Percentiles rank a stretch among this genome's conserved stretches.
Evolutionary conservation across 2,888 invertebrate species (phyloP).

Genomic region (Cactoblastis cactorum): DNA sequence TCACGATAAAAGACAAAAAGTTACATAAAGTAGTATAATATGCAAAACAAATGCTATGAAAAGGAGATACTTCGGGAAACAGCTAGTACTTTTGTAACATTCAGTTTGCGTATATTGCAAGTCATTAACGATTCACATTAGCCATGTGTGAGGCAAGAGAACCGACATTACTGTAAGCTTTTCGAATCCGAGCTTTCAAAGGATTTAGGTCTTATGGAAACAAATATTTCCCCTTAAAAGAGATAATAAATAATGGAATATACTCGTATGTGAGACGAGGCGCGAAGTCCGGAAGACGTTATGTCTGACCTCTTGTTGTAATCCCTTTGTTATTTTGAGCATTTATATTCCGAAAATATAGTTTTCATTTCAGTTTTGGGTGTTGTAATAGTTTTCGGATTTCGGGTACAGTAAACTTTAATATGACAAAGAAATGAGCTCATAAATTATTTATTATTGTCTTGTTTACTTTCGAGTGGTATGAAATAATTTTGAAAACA

Average conservation of each 20-base stretch:
- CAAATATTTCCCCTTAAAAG: slow-evolving; percentile 4
- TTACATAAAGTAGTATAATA: too few species aligned
- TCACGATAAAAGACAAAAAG: too few species aligned
- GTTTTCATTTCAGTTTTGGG: not conserved
- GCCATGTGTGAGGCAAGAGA: not conserved
- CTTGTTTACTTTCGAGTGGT: too few species aligned
- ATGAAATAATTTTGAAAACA: too few species aligned
- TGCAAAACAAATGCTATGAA: too few species aligned
- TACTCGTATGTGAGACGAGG: not conserved
- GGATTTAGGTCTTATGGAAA: slow-evolving; percentile 3
- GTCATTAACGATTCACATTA: not conserved
- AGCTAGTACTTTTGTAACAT: not conserved
- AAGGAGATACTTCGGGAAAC: too few species aligned
- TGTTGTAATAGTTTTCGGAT: too few species aligned
- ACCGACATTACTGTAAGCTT: not conserved
- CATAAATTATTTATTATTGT: too few species aligned
- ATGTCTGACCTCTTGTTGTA: slow-evolving; percentile 3
- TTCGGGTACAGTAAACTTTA: too few species aligned
- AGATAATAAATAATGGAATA: slow-evolving; percentile 6
- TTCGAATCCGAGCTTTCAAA: not conserved
- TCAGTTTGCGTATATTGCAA: not conserved
- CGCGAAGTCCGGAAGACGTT: slow-evolving; percentile 9
- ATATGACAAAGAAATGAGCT: too few species aligned
- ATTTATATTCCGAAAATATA: not conserved
- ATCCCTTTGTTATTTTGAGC: not conserved